These are phyloP conservation scores for Epicampocera succincta DNA, from an alignment of 2,888 invertebrate genomes.

Conservation along the genomic window DNA sequence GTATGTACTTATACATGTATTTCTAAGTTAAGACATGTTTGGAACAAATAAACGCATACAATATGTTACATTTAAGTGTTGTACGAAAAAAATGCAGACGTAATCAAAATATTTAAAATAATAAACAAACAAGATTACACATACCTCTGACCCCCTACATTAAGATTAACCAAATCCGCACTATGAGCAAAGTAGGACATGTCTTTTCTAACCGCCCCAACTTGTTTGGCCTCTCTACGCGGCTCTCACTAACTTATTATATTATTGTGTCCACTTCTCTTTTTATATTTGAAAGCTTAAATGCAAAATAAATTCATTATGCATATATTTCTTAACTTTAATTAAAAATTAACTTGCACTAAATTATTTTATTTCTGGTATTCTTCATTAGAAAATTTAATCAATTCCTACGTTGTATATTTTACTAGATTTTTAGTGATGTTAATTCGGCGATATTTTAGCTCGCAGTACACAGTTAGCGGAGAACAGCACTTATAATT, in stretches of 20 bases:
- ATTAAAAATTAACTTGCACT: too few relatives aligned
- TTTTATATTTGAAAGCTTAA: not conserved
- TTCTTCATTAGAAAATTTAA: constrained; percentile 38
- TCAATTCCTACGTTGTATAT: constrained; percentile 44
- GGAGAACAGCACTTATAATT: too few relatives aligned
- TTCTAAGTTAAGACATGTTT: too few relatives aligned
- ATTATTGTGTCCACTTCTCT: too few relatives aligned
- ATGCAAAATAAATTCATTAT: too few relatives aligned
- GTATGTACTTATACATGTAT: not conserved
- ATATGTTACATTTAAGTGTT: not conserved
- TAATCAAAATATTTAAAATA: constrained; percentile 25
- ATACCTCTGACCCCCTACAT: constrained; percentile 97
- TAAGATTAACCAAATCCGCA: constrained; percentile 91
- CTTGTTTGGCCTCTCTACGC: constrained; percentile 54
- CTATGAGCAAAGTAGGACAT: constrained; percentile 79
- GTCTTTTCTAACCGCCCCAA: constrained; percentile 40
- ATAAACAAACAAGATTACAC: constrained; percentile 67
- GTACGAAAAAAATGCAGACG: not conserved
- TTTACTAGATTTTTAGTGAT: constrained; percentile 12
- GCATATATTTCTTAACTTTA: too few relatives aligned
- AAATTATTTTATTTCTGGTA: constrained; percentile 21
- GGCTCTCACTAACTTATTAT: not conserved
- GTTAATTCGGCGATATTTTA: too few relatives aligned
- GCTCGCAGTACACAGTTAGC: too few relatives aligned
- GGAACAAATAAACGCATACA: too few relatives aligned